Base-by-base conservation (phyloP, 1,140 invertebrate species). In the Lasaia peninsularis region DNA sequence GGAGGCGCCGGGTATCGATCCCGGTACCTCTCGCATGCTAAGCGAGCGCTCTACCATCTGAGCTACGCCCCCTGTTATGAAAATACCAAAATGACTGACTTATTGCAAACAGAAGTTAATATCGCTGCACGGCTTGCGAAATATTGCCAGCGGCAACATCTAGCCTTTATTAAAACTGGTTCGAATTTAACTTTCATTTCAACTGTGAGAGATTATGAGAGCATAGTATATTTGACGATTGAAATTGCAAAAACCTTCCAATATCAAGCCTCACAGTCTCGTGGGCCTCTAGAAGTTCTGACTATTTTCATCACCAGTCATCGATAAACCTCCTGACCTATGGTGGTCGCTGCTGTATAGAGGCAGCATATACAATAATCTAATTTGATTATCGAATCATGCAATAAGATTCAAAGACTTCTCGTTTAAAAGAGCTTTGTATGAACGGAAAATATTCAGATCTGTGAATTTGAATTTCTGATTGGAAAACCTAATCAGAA, bases 11-110 rank as follows among this genome's bases (percentile, higher is more conserved):
- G 71, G 74, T 90, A 94, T 94, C 93, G 93, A 95, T 94, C 93
- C 93, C 92, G 91, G 93, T 94, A 94, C 93, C 93, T 94, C 93
- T 94, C 93, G 91, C 93, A 94, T 94, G 93, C 93, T 94, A 95
- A 94, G 93, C 93, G 93, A 94, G 93, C 93, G 93, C 93, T 94
- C 93, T 94, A 94, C 93, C 70, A 78, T 77, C 71, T 73, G 71
- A 71, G 73, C 69, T 71, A 73, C 71, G 73, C 68, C 71, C 73
- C 68, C 71, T 28, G 11, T 34, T 34, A 34, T 34, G 34, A 37
- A 14, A 37, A 14, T n/a, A 14, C 12, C 34, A n/a, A 37, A 37
- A 37, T 37, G n/a, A 37, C n/a, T 12, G 35, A 6, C 35, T 37
- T 12, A 37, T 37, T 37, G 35, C 35, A 37, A 37, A 37, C 35